Evolutionary conservation across 2,888 invertebrate genomes (phyloP), one percentile per base, ranked within the genome.

Genomic region (Tillus elongatus): DNA sequence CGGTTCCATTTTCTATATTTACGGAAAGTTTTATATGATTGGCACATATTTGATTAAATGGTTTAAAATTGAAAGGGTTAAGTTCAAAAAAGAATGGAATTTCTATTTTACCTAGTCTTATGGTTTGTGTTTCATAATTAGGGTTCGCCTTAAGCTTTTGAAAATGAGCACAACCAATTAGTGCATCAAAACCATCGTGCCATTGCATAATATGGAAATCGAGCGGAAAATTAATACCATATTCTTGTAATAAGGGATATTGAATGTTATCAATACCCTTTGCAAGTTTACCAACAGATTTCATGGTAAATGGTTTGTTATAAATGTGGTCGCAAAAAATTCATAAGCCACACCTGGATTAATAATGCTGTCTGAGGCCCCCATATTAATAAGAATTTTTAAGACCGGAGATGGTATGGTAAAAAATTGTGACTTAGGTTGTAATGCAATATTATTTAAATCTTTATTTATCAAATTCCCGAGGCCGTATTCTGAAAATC

Each of bases 361-460:
- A 27, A 41, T 43, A 12, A 43, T 39, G 10, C 36, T 41, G 30
- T 39, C 33, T 4, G 37, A 32, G 8, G 43, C 43, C 9, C 43
- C 39, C 9, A 29, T 27, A 16, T 43, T 39, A 11, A 43, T 43
- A 10, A 39, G 15, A 34, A 43, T 30, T 41, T 43, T 43, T 14
- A 38, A 24, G 26, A 39, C 27, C 9, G 14, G 33, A 12, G 16
- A 12, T 4, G 39, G 36, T 15, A 42, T 16, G 24, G 29, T 19
- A 13, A 45, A 15, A 45, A 43, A n/a, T 1, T 41, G 43, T 39
- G 44, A 36, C 36, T 43, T 43, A 6, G 44, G 41, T 37, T 39
- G 39, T 11, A 32, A 40, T 10, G 16, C 13, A 2, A 46, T 30
- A 8, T 33, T 19, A 35, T 42, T 42, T 11, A 39, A 28, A 31